Evolutionary conservation across 1,140 invertebrate species (phyloP).

Genomic region (Maniola jurtina): DNA sequence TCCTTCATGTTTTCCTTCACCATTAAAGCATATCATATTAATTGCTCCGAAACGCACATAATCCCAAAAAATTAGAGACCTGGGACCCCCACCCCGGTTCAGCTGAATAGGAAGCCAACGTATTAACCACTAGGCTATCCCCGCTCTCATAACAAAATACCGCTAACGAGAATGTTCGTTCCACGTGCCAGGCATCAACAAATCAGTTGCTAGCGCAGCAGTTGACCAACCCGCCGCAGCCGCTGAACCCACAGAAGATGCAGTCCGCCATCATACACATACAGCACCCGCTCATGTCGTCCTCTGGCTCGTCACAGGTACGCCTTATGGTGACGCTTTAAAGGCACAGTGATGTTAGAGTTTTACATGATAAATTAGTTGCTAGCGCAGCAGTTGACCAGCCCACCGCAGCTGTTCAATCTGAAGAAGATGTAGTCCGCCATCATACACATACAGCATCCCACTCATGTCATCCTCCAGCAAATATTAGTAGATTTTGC

Average conservation of each 20-base stretch:
- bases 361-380: conserved; percentile 22
- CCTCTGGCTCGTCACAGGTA: conserved; percentile 64
- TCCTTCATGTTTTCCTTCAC: too few species aligned
- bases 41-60: not conserved
- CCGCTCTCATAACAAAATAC: too few species aligned
- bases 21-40: too few species aligned
- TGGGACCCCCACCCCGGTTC: too few species aligned
- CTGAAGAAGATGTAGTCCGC: conserved; percentile 78
- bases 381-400: conserved; percentile 73
- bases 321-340: too few species aligned
- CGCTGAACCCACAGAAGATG: conserved; percentile 76
- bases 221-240: conserved; percentile 73
- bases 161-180: not conserved
- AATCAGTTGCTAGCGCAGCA: conserved; percentile 75
- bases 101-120: too few species aligned
- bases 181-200: conserved; percentile 61
- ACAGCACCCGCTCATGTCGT: conserved; percentile 72
- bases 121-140: too few species aligned
- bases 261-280: conserved; percentile 77
- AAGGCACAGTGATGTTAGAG: too few species aligned
- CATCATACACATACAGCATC: conserved; percentile 76
- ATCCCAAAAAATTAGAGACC: not conserved
- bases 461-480: conserved; percentile 68
- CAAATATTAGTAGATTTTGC: conserved; percentile 1
- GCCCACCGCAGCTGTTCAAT: conserved; percentile 72